Evolutionary conservation across 2,888 invertebrate species (phyloP).

Genomic region (Cataglyphis cursor): DNA sequence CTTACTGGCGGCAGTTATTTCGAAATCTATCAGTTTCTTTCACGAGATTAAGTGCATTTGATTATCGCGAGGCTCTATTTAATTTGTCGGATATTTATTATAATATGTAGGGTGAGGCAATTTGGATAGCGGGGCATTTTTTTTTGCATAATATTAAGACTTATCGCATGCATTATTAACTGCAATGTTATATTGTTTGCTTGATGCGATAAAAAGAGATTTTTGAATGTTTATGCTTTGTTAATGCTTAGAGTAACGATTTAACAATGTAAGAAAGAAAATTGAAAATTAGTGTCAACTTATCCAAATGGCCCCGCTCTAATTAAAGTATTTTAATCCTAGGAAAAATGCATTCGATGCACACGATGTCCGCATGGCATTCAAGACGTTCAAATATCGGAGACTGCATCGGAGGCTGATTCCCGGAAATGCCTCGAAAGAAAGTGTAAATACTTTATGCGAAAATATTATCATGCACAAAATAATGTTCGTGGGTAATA

Average conservation of each 20-base stretch:
- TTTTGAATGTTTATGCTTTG: neutral
- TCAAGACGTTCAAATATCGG: constrained; percentile 3
- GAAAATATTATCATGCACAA: constrained; percentile 55
- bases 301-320: constrained; percentile 7
- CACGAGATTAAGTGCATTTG: constrained; percentile 76
- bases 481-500: constrained; percentile 14
- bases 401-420: constrained; percentile 36
- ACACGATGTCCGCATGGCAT: constrained; percentile 29
- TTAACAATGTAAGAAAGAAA: neutral
- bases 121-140: neutral
- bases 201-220: neutral
- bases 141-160: neutral
- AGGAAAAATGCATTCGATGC: neutral
- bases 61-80: constrained; percentile 75
- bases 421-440: constrained; percentile 49
- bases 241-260: neutral
- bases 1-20: constrained; percentile 82
- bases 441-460: constrained; percentile 59
- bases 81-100: constrained; percentile 75
- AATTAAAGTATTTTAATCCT: neutral
- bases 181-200: neutral
- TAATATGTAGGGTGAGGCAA: constrained; percentile 4
- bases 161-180: neutral
- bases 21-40: constrained; percentile 82
- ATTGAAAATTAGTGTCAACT: neutral